Base-by-base conservation (phyloP, 2,113 vertebrate species). In the Cynocephalus volans region DNA sequence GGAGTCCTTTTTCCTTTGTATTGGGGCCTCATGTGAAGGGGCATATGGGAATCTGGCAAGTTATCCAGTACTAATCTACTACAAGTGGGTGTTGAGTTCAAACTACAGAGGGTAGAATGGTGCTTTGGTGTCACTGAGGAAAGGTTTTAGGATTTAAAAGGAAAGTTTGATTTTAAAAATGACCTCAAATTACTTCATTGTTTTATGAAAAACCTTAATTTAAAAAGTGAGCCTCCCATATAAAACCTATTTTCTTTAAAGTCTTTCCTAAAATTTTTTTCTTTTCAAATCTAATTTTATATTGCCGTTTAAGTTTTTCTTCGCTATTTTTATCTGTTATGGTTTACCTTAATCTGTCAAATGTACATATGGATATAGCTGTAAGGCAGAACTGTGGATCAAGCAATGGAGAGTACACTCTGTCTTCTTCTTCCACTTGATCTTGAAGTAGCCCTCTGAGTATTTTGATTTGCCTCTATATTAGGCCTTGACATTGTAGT, bases 101-200 rank as follows among this genome's bases (percentile, higher is more conserved):
- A 81, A 95, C 18, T 69, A 45, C 33, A 75, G 64, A 77, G 56
- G 41, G 48, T 65, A 72, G 33, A 72, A 33, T 58, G 52, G 36
- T 62, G 13, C 60, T 97, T 95, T 86, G 26, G 41, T 85, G 19
- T 21, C n/a, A 81, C n/a, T 10, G 41, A 86, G 52, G 80, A 90
- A 86, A 62, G 86, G n/a, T 93, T 73, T 90, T 56, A 87, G 23
- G 6, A 58, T 87, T 87, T 87, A 64, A 90, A 85, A 73, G 26
- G 72, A 79, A 76, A 90, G 24, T 64, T 92, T 5, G 9, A 48
- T 10, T 83, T 95, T n/a, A 28, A 62, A 83, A 67, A 89, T 89
- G 69, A 41, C 14, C n/a, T 76, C n/a, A 73, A 65, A 48, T 81
- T 76, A 93, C 3, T 5, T 48, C 70, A 85, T 56, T 84, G 36